Evolutionary conservation across 1,140 invertebrate genomes (phyloP).

Genomic region (Heterodera schachtii): DNA sequence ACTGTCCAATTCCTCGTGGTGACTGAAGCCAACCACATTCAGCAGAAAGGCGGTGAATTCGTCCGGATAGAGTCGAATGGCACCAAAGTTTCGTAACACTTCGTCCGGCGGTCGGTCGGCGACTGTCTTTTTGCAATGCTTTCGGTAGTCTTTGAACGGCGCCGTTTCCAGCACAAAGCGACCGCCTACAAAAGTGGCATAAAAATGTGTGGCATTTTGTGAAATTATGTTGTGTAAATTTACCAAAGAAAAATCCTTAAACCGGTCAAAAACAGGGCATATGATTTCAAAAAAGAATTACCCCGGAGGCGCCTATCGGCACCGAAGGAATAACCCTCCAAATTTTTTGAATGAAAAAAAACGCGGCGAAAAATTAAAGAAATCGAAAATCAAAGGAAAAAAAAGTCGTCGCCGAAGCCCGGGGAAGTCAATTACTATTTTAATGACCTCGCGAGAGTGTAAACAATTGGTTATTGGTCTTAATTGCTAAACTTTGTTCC

Average conservation of each 20-base stretch:
- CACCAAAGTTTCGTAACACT: constrained; percentile 43
- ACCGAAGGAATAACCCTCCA: background rate
- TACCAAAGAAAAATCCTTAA: background rate
- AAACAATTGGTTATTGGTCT: too few relatives aligned
- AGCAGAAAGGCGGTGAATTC: constrained; percentile 55
- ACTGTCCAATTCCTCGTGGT: constrained; percentile 45
- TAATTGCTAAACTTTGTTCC: too few relatives aligned
- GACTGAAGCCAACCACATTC: constrained; percentile 37
- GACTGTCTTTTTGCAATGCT: constrained; percentile 45
- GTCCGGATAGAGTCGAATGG: constrained; percentile 56
- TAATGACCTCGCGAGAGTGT: too few relatives aligned
- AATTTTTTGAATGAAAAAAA: background rate
- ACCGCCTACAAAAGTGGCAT: constrained; percentile 75
- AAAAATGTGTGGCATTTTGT: background rate
- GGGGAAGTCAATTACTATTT: too few relatives aligned
- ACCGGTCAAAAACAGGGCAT: background rate
- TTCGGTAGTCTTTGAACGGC: constrained; percentile 69
- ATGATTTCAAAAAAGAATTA: background rate
- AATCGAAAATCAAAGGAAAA: constrained; percentile 1
- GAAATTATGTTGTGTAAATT: too few relatives aligned
- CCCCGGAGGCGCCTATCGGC: background rate
- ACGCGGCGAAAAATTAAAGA: constrained; percentile 6
- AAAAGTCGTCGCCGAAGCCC: too few relatives aligned
- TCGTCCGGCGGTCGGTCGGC: constrained; percentile 29
- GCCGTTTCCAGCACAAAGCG: constrained; percentile 90